Conservation (phyloP, 2,888 invertebrate genomes). For the Schrankia costaestrigalis region DNA sequence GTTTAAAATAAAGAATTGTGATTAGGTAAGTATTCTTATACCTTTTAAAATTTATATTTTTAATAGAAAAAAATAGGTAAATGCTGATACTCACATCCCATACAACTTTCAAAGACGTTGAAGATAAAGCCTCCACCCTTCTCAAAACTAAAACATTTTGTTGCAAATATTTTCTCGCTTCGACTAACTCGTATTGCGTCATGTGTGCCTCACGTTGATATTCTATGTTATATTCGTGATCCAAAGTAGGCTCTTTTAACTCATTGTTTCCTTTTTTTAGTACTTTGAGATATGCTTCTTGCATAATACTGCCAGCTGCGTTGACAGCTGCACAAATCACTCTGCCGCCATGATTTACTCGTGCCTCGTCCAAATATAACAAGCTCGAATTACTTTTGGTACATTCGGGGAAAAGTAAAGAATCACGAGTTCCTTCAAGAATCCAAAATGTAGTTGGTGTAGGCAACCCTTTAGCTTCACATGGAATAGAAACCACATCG, state of each 20-base stretch:
- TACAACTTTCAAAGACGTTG: conserved; percentile 88
- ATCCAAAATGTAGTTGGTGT: conserved; percentile 97
- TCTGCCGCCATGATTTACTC: conserved; percentile 69
- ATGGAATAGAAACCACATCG: conserved; percentile 93
- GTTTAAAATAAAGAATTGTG: too few species aligned
- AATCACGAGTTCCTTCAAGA: conserved; percentile 91
- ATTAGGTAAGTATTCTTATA: too few species aligned
- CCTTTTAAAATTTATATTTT: too few species aligned
- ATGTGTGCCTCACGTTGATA: conserved; percentile 72
- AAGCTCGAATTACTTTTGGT: conserved; percentile 73
- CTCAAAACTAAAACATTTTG: conserved; percentile 89
- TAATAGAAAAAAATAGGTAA: background rate
- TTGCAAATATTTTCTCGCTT: conserved; percentile 88
- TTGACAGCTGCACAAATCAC: conserved; percentile 76
- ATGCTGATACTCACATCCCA: conserved; percentile 85
- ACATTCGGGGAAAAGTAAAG: conserved; percentile 77
- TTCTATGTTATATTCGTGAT: conserved; percentile 54
- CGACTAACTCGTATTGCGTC: conserved; percentile 88
- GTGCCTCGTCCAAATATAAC: conserved; percentile 70
- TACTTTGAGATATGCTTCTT: conserved; percentile 73
- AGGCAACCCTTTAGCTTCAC: conserved; percentile 95
- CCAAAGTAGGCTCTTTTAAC: conserved; percentile 53
- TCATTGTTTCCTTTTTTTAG: conserved; percentile 68
- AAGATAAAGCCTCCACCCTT: conserved; percentile 84
- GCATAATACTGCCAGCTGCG: conserved; percentile 75